phyloP scores from a whole-genome alignment of 1,140 invertebrate species.

The Gyrodactylus bullatarudis region DNA sequence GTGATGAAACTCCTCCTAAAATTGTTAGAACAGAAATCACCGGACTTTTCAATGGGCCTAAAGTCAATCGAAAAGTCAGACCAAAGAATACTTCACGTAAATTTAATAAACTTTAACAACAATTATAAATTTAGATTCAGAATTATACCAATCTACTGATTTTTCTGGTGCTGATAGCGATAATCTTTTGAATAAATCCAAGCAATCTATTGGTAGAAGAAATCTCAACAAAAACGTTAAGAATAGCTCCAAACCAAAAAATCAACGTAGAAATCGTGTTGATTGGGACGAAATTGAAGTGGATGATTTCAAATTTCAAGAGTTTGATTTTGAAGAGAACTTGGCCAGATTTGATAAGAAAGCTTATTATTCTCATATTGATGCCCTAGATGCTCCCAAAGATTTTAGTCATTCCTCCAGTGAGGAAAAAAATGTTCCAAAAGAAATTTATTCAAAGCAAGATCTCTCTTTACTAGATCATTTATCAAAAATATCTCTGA shows the following conservation, averaged over 20 bases:
- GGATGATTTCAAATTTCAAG: background rate
- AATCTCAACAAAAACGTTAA: no score
- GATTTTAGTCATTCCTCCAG: background rate
- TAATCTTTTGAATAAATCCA: background rate
- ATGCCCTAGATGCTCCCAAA: background rate
- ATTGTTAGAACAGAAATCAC: background rate
- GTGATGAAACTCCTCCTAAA: background rate
- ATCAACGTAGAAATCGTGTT: background rate
- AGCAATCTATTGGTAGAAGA: background rate
- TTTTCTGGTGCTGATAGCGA: background rate
- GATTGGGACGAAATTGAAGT: background rate
- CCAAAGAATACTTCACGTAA: background rate
- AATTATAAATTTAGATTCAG: background rate
- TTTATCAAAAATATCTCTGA: background rate
- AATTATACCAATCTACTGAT: background rate
- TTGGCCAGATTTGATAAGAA: background rate
- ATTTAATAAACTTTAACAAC: background rate
- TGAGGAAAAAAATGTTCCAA: background rate
- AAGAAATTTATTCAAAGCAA: no score
- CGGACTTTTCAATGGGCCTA: background rate
- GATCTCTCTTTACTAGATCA: background rate
- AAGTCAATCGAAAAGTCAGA: no score
- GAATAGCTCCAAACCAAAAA: background rate
- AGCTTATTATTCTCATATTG: background rate
- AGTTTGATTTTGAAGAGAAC: background rate